Base-by-base conservation (phyloP, 2,113 vertebrate genomes). In the Pedetes capensis region DNA sequence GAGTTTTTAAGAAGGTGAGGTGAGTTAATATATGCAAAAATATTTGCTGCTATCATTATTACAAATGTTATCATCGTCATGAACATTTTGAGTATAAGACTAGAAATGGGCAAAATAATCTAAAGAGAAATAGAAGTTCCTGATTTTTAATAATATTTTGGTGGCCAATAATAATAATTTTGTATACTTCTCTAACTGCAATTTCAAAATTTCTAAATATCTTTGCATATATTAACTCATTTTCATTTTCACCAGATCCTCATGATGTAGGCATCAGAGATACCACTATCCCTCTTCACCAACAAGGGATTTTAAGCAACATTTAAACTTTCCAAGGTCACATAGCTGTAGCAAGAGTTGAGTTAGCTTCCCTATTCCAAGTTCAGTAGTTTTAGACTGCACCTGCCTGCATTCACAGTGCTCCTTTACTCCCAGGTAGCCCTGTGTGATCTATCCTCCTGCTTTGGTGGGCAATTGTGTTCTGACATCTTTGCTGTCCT, bases 71-170 rank as follows among this genome's bases (percentile, higher is more conserved):
- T 51, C 64, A 79, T 83, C 68, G 63, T 57, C 71, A 88, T 74
- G 90, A 81, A 85, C 53, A 34, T 76, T 80, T 75, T 55, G 27
- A 68, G 47, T 51, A 47, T 93, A 92, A 87, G 95, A 20, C 92
- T 4, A 91, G 63, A 88, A 89, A 82, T 64, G 32, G 42, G 6
- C 69, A 81, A 92, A 49, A 29, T 22, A 27, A 71, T 51, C 53
- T 89, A 61, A 87, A 49, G n/a, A 61, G 57, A 84, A 95, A 89
- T 75, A 59, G 42, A 64, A 90, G 34, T 53, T n/a, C 29, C 39
- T 78, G 53, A 63, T 51, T 78, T 76, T 71, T 42, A 44, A 74
- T 57, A 82, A 29, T 87, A 64, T 91, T 87, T 83, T 68, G 51
- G 57, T 74, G 42, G 11, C 42, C 22, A 88, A 53, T 23, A 90